Evolutionary conservation across 2,888 invertebrate species (phyloP).

Genomic region (Chrysina gloriosa): DNA sequence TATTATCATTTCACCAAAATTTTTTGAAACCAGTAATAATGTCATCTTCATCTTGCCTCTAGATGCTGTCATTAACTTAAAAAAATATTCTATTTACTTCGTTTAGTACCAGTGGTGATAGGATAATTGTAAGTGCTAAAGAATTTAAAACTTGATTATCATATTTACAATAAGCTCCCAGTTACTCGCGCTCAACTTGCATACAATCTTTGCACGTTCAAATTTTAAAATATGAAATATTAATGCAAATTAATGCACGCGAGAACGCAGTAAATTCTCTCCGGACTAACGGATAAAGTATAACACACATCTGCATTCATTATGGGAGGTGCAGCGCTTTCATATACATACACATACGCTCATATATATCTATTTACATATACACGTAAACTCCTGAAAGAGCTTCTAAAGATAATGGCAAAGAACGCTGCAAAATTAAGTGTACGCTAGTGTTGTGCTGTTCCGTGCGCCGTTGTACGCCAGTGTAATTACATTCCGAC

Average conservation of each 20-base stretch:
- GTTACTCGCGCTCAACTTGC: too few species aligned
- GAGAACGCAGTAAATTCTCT: not conserved
- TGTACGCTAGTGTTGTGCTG: not conserved
- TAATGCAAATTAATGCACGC: not conserved
- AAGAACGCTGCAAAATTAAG: not conserved
- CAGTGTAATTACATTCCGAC: constrained; percentile 18
- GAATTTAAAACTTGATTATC: too few species aligned
- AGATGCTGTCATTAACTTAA: too few species aligned
- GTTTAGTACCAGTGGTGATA: not conserved
- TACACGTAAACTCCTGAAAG: not conserved
- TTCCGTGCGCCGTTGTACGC: not conserved
- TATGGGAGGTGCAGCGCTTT: not conserved
- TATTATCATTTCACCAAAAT: not conserved
- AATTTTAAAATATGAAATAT: not conserved
- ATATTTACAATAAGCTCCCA: not conserved
- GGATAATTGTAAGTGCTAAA: not conserved
- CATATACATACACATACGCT: not conserved
- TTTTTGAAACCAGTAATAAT: not conserved
- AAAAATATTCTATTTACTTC: not conserved
- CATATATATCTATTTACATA: not conserved
- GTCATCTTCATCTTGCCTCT: not conserved
- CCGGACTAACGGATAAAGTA: too few species aligned
- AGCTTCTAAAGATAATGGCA: constrained; percentile 12
- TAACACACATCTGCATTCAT: too few species aligned
- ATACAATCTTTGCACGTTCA: not conserved